Base-by-base conservation (phyloP, 2,888 invertebrate species). In the Synergus gifuensis region DNA sequence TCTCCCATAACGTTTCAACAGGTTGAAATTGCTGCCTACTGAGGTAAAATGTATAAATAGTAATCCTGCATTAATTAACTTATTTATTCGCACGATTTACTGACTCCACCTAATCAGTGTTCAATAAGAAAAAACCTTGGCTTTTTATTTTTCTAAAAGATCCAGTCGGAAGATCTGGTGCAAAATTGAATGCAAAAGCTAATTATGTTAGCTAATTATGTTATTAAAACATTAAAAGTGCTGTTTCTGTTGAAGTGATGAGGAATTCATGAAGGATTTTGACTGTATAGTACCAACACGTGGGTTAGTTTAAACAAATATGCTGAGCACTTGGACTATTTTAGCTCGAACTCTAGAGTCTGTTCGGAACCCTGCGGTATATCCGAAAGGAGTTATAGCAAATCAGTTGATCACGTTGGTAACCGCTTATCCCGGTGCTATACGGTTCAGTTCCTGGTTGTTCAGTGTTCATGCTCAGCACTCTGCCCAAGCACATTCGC, bases 381-480 rank as follows among this genome's bases (percentile, higher is more conserved):
- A 49, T 69, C 69, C 28, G 46, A 46, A 28, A 69, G 28, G 46
- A 49, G 46, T 46, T 49, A 49, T 49, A 69, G 69, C 28, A 46
- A 82, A 81, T 82, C 83, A 81, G 84, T 83, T 85, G 85, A 86
- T 85, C 85, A 85, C 83, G 81, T 84, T 82, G 83, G 83, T 81
- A 81, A 82, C 83, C 83, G 83, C 83, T 84, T 85, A 85, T 85
- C 84, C 60, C 82, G 79, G 73, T 78, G 78, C 82, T 76, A 77
- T 28, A 28, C 81, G 82, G 77, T 83, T 84, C 80, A 80, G 81
- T 85, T 85, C 84, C 83, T 83, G 82, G 82, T 84, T 83, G 80
- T 81, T 82, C 81, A 69, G 54, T 83, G 80, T 81, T 60, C 60
- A 28, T 18, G 60, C 22, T 60, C 60, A 12, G 16, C 49, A 42